Percentiles rank a stretch among this genome's conserved stretches.
Conservation (phyloP, 2,888 invertebrate species). For the Prionchulus punctatus region DNA sequence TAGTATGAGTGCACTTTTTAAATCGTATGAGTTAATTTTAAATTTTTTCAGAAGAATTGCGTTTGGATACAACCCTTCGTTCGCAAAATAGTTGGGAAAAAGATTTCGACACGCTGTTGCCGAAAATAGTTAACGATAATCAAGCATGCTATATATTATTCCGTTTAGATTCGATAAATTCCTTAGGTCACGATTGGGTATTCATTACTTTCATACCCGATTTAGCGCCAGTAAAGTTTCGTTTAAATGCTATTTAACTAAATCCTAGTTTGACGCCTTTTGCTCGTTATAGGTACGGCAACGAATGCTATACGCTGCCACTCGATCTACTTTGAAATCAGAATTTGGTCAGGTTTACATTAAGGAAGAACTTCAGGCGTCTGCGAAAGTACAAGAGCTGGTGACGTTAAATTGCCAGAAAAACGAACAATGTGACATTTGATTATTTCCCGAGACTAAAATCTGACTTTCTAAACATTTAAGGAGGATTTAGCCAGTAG, state of each 20-base stretch:
- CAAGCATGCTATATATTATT: slow-evolving; percentile 74
- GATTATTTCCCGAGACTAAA: too few relatives aligned
- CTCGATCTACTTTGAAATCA: slow-evolving; percentile 84
- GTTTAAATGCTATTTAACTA: too few relatives aligned
- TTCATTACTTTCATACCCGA: slow-evolving; percentile 88
- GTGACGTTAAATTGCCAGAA: too few relatives aligned
- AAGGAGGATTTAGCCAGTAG: slow-evolving; percentile 61
- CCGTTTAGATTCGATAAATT: slow-evolving; percentile 39
- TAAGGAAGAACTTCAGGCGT: slow-evolving; percentile 82
- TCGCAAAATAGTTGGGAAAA: too few relatives aligned
- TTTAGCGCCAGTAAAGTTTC: slow-evolving; percentile 53
- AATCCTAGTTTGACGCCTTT: slow-evolving; percentile 5
- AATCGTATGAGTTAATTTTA: neutral
- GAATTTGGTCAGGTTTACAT: slow-evolving; percentile 89
- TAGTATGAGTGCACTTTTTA: too few relatives aligned
- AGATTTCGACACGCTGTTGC: slow-evolving; percentile 28
- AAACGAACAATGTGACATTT: too few relatives aligned
- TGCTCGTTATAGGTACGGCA: slow-evolving; percentile 48
- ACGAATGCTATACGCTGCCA: slow-evolving; percentile 95
- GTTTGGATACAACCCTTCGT: too few relatives aligned
- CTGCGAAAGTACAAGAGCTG: slow-evolving; percentile 52
- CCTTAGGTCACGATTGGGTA: slow-evolving; percentile 69
- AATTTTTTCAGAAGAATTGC: neutral
- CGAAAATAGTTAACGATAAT: slow-evolving; percentile 37
- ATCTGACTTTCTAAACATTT: too few relatives aligned